Evolutionary conservation across 2,888 invertebrate genomes (phyloP).

Genomic region (Oscheius sp.): DNA sequence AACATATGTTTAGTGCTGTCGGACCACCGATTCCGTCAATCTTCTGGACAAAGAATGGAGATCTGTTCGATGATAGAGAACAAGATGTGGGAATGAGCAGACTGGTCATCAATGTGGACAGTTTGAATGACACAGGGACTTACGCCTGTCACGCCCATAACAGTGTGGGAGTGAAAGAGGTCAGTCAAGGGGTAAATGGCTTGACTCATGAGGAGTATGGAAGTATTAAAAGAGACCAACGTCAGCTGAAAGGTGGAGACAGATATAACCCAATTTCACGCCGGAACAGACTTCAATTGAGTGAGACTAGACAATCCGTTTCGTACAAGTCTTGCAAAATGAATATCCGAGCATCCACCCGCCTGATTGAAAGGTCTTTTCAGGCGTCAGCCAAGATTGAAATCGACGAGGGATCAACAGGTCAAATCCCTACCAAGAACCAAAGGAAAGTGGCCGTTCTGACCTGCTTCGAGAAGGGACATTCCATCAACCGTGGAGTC

Average conservation of each 20-base stretch:
- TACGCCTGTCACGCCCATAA: slow-evolving; percentile 55
- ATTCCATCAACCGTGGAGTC: slow-evolving; percentile 62
- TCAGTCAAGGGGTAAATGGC: slow-evolving; percentile 20
- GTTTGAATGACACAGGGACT: slow-evolving; percentile 39
- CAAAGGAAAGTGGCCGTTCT: slow-evolving; percentile 44
- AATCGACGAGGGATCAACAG: slow-evolving; percentile 14
- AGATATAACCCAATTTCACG: too few relatives aligned
- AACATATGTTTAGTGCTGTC: slow-evolving; percentile 74
- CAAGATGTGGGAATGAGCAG: slow-evolving; percentile 37
- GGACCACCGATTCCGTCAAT: slow-evolving; percentile 80
- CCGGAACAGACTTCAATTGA: too few relatives aligned
- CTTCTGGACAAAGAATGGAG: slow-evolving; percentile 78
- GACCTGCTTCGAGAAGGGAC: slow-evolving; percentile 50
- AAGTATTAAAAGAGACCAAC: background rate
- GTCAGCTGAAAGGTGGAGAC: too few relatives aligned
- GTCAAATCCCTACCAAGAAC: background rate
- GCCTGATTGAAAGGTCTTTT: slow-evolving; percentile 5
- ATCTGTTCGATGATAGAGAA: slow-evolving; percentile 44
- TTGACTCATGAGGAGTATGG: background rate
- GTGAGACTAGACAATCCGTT: too few relatives aligned
- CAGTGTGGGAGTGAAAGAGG: slow-evolving; percentile 54
- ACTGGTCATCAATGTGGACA: slow-evolving; percentile 41
- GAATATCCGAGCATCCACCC: slow-evolving; percentile 1
- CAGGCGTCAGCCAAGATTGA: slow-evolving; percentile 43
- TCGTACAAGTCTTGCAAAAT: background rate